phyloP scores from a whole-genome alignment of 1,140 invertebrate genomes.

The Hypsibius dujardini region DNA sequence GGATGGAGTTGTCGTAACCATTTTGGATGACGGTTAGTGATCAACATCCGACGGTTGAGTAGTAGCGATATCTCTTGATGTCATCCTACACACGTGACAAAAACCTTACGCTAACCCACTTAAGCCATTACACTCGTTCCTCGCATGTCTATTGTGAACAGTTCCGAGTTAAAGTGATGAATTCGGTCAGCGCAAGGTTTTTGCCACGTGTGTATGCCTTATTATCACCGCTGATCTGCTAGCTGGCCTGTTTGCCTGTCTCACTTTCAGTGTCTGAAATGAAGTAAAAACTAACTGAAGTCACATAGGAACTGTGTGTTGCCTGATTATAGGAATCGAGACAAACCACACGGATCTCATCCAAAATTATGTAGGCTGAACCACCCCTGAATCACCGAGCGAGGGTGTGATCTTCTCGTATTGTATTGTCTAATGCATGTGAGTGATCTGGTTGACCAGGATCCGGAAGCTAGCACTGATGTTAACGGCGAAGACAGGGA shows the following conservation, averaged over 20 bases:
- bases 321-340: conserved; percentile 22
- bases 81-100: neutral
- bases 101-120: conserved; percentile 23
- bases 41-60: conserved; percentile 14
- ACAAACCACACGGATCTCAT: conserved; percentile 29
- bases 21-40: conserved; percentile 36
- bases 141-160: no score
- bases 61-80: conserved; percentile 22
- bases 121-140: no score
- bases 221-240: no score
- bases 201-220: no score
- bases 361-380: conserved; percentile 31
- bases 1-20: conserved; percentile 37
- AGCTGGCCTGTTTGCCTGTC: no score
- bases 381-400: no score
- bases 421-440: no score
- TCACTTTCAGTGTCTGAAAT: no score
- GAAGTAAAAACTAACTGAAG: no score
- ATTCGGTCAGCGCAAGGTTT: no score
- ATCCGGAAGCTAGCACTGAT: conserved; percentile 34
- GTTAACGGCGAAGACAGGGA: conserved; percentile 34
- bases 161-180: no score
- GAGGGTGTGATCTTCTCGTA: no score
- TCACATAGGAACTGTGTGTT: conserved; percentile 18
- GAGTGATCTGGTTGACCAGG: conserved; percentile 23